phyloP scores from a whole-genome alignment of 2,797 vertebrate species.

The Uromys caudimaculatus region DNA sequence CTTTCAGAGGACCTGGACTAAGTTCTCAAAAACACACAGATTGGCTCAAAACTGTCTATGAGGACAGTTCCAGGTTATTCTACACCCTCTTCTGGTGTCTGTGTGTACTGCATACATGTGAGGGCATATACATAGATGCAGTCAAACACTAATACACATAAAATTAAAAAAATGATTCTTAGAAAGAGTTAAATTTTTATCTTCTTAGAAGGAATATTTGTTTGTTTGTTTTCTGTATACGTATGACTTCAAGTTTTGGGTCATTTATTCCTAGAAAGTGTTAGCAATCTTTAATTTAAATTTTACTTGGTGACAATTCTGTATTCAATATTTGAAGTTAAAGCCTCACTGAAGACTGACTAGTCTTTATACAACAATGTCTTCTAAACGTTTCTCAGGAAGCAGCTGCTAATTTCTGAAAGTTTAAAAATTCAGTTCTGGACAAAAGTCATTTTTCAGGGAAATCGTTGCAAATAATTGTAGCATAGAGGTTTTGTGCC shows the following conservation, averaged over 20 bases:
- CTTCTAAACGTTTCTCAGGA: not conserved
- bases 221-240: not conserved
- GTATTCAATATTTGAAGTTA: not conserved
- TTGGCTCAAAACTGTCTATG: not conserved
- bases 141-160: not conserved
- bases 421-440: not conserved
- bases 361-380: not conserved
- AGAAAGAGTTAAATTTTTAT: not conserved
- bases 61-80: not conserved
- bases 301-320: not conserved
- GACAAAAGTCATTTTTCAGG: not conserved
- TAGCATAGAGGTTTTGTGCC: not conserved
- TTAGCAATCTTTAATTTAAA: slow-evolving; percentile 44
- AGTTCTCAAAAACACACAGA: not conserved
- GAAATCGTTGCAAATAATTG: not conserved
- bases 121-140: not conserved
- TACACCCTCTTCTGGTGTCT: not conserved
- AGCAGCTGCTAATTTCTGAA: not conserved
- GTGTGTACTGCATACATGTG: not conserved
- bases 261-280: not conserved
- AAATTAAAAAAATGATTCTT: not conserved
- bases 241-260: not conserved
- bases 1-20: not conserved
- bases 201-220: not conserved
- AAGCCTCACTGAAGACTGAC: not conserved